Evolutionary conservation across 1,140 invertebrate genomes (phyloP), one percentile per base, ranked within the genome.

Genomic region (Heliconius congener): DNA sequence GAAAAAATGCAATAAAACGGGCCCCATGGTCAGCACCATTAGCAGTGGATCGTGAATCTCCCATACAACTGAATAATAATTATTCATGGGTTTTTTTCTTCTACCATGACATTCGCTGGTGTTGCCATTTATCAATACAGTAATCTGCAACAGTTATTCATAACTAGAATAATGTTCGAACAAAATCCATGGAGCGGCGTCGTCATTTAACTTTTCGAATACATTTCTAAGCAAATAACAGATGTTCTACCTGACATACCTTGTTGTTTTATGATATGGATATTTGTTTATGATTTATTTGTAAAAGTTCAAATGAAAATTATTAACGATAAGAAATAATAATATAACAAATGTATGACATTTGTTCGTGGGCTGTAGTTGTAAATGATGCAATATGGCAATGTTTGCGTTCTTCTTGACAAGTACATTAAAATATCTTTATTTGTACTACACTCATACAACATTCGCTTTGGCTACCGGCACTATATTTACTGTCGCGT

Each of bases 1-100:
- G 88, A 90, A 92, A 94, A 92, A 94, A 93, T 86, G 84, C 83
- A 88, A 94, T 94, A 92, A 90, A 91, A 91, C 88, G 85, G 83
- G 83, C 87, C 88, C 89, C 87, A 88, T 86, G 90, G 90, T 92
- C 91, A 93, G 84, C 85, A 88, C 89, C 86, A 90, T 92, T 91
- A 91, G 87, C 87, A 85, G 70, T 78, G 82, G 87, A 91, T 88
- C 88, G 89, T 92, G 90, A 90, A 89, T 88, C 72, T 83, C 86
- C 87, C 84, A 92, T 92, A 90, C 86, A 91, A 84, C 86, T 86
- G 83, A 86, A 87, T 85, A 86, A 89, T 88, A 90, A 91, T 91
- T 93, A 92, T 94, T 93, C 91, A 91, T 90, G 82, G 82, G 81
- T 79, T 75, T 55, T 84, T 79, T 92, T 88, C 89, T 91, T 91